A percentile compares a stretch with the other conserved stretches of the same genome.
These are phyloP conservation scores for Corythornis madagascariensis DNA, from an alignment of 2,113 vertebrate genomes.

Conservation along the genomic window DNA sequence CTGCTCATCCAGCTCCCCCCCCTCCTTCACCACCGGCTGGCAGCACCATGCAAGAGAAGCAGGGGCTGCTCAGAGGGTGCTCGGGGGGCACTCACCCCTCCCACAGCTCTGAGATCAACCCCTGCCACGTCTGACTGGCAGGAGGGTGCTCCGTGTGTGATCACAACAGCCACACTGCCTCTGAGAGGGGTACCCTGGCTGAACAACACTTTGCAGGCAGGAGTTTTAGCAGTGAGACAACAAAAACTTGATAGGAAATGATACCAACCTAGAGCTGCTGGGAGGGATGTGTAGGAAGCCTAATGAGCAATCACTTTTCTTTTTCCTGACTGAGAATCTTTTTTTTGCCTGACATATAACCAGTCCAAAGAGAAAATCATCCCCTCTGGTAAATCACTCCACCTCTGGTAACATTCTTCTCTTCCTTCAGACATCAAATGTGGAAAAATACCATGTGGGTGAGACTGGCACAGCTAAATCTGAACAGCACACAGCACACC, in stretches of 20 bases:
- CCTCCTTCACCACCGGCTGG: conserved; percentile 83
- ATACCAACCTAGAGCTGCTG: neutral
- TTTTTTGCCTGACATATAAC: neutral
- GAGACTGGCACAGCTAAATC: neutral
- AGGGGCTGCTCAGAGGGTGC: neutral
- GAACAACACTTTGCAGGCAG: neutral
- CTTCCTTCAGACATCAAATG: neutral
- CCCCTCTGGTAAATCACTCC: neutral
- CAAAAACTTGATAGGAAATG: neutral
- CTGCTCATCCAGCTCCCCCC: conserved; percentile 82
- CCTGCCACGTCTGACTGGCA: no score
- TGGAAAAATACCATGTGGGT: neutral
- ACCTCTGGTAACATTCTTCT: neutral
- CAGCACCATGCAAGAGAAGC: neutral
- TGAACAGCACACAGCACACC: neutral
- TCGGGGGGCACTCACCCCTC: no score
- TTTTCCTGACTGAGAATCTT: neutral
- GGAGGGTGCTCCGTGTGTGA: no score
- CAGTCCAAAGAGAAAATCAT: neutral
- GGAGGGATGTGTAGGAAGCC: neutral
- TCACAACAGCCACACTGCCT: no score
- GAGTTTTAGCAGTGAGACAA: neutral
- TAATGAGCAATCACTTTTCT: neutral
- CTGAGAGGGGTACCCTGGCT: neutral
- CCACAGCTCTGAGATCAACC: no score